These are phyloP conservation scores for Pristionchus arcanus DNA, from an alignment of 2,888 invertebrate species.

Conservation along the genomic window DNA sequence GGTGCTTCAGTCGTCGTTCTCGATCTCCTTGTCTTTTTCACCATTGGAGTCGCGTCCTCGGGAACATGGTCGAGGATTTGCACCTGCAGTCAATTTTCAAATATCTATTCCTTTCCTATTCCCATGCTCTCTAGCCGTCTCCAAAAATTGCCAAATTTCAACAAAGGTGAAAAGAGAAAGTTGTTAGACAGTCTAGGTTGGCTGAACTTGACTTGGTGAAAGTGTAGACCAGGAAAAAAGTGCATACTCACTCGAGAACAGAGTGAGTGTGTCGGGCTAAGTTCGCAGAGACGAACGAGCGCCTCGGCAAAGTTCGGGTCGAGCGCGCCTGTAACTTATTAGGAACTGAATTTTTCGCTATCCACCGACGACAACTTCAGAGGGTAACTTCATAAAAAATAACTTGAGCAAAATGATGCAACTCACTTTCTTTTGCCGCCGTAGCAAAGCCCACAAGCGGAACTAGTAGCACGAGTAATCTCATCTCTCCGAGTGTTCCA, in stretches of 20 bases:
- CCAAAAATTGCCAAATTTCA: too few relatives aligned
- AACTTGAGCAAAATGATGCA: too few relatives aligned
- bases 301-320: conserved; percentile 49
- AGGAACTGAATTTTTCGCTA: neutral
- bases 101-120: neutral
- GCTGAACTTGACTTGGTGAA: neutral
- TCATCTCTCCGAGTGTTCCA: neutral
- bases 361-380: too few relatives aligned
- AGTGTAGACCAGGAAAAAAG: neutral
- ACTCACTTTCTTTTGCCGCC: neutral
- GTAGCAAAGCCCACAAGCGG: neutral
- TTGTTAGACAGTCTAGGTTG: neutral
- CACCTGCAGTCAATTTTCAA: neutral
- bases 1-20: neutral
- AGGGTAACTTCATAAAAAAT: too few relatives aligned
- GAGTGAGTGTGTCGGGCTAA: conserved; percentile 21
- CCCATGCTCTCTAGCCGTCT: too few relatives aligned
- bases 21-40: conserved; percentile 18
- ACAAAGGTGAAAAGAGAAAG: neutral
- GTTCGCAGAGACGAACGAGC: conserved; percentile 25
- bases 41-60: neutral
- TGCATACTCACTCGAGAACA: conserved; percentile 31
- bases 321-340: neutral
- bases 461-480: neutral
- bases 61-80: conserved; percentile 41